phyloP scores from a whole-genome alignment of 2,113 vertebrate genomes.

The Corythaixoides concolor region DNA sequence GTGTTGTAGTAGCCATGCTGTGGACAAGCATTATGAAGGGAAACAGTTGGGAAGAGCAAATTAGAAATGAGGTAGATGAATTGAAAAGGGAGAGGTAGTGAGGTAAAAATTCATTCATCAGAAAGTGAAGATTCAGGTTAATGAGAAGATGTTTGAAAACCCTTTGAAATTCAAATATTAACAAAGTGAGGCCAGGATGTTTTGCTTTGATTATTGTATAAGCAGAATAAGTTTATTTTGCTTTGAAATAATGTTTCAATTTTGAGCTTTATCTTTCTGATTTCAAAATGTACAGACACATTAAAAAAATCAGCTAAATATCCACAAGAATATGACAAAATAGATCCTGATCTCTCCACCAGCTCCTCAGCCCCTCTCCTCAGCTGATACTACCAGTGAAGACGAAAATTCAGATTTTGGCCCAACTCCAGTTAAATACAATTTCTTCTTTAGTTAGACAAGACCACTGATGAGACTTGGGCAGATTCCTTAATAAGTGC shows the following conservation, averaged over 20 bases:
- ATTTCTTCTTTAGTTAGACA: background rate
- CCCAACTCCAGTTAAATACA: background rate
- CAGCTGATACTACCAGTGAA: background rate
- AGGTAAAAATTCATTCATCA: background rate
- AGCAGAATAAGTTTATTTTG: background rate
- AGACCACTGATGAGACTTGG: background rate
- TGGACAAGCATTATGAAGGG: background rate
- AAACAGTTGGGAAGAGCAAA: background rate
- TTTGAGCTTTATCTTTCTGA: background rate
- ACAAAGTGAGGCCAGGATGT: background rate
- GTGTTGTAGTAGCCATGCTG: background rate
- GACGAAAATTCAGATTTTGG: background rate
- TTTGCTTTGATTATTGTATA: background rate
- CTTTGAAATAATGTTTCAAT: background rate
- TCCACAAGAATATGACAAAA: background rate
- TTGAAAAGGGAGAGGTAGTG: background rate
- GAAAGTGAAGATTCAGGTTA: background rate
- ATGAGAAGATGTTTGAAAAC: background rate
- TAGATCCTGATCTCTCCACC: background rate
- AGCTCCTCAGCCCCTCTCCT: accelerated
- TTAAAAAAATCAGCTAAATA: background rate
- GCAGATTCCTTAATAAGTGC: background rate
- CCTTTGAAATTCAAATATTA: background rate
- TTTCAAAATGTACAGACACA: background rate
- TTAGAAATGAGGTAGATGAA: background rate